phyloP scores from a whole-genome alignment of 2,888 invertebrate species.

The Allacma fusca region DNA sequence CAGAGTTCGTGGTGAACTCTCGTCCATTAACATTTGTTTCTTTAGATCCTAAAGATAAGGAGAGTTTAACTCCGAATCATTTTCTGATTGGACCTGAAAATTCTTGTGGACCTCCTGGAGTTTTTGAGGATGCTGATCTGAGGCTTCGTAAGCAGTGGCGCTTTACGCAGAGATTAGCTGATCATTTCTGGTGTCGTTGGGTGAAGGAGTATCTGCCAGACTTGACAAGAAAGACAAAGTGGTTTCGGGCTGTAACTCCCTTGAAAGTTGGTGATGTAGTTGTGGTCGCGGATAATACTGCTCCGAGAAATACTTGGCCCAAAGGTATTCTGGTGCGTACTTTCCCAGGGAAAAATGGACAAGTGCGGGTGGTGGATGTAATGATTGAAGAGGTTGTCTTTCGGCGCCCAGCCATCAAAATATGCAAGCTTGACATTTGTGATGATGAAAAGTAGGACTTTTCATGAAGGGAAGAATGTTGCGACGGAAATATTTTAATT shows the following conservation, averaged over 20 bases:
- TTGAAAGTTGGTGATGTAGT: conserved; percentile 41
- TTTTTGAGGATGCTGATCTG: conserved; percentile 54
- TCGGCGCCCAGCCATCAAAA: conserved; percentile 33
- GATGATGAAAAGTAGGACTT: too few relatives aligned
- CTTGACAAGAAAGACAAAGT: conserved; percentile 53
- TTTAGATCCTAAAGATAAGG: conserved; percentile 56
- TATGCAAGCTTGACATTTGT: conserved; percentile 30
- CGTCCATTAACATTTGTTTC: conserved; percentile 60
- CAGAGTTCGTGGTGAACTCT: conserved; percentile 56
- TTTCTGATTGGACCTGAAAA: conserved; percentile 60
- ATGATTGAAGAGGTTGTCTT: neutral
- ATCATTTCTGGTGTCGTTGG: conserved; percentile 59
- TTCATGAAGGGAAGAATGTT: too few relatives aligned
- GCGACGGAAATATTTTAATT: too few relatives aligned
- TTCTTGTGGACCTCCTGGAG: conserved; percentile 54
- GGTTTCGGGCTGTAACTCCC: conserved; percentile 23
- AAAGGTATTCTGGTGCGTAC: conserved; percentile 9
- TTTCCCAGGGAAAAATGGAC: neutral
- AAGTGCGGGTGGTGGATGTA: too few relatives aligned
- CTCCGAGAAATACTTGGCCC: conserved; percentile 40
- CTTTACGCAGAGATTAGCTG: conserved; percentile 57
- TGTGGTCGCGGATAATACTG: conserved; percentile 20
- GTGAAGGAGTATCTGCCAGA: conserved; percentile 57
- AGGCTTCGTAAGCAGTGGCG: conserved; percentile 61
- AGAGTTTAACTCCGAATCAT: conserved; percentile 62